A percentile compares a stretch with the other conserved stretches of the same genome.
Conservation (phyloP, 1,140 invertebrate genomes). For the Lepidurus apus region DNA sequence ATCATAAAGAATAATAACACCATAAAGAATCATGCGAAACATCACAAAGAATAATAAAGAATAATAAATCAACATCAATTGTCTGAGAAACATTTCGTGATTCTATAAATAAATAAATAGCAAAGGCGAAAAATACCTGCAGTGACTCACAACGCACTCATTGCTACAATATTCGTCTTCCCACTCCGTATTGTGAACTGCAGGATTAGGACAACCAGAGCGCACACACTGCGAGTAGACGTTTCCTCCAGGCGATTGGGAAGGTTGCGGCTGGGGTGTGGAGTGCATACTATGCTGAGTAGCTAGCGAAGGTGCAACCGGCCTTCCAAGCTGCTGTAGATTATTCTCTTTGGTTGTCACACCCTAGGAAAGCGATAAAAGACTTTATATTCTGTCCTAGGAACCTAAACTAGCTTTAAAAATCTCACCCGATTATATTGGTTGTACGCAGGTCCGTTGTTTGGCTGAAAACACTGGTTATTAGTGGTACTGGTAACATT, state of each 20-base stretch:
- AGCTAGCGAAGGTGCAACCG: not conserved
- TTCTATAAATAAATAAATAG: not conserved
- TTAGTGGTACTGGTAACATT: not conserved
- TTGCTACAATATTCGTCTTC: slow-evolving; percentile 96
- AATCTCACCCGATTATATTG: not conserved
- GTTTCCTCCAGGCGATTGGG: slow-evolving; percentile 1
- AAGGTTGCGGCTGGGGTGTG: not conserved
- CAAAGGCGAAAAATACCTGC: slow-evolving; percentile 51
- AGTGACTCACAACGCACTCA: slow-evolving; percentile 94
- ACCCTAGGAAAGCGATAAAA: not conserved
- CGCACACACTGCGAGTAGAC: slow-evolving; percentile 60
- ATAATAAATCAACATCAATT: too few relatives aligned
- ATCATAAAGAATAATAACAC: not conserved
- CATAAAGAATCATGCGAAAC: too few relatives aligned
- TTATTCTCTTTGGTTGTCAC: not conserved
- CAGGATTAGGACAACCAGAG: slow-evolving; percentile 82
- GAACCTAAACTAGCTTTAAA: not conserved
- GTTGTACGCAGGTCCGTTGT: not conserved
- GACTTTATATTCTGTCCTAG: not conserved
- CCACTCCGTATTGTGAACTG: slow-evolving; percentile 88
- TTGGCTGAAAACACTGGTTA: slow-evolving; percentile 2
- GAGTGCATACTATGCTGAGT: not conserved
- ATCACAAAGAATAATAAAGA: not conserved
- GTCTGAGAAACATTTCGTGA: not conserved
- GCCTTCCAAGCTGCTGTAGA: not conserved